These are phyloP conservation scores for Tursiops truncatus DNA, from an alignment of 2,113 vertebrate species.

Conservation along the genomic window DNA sequence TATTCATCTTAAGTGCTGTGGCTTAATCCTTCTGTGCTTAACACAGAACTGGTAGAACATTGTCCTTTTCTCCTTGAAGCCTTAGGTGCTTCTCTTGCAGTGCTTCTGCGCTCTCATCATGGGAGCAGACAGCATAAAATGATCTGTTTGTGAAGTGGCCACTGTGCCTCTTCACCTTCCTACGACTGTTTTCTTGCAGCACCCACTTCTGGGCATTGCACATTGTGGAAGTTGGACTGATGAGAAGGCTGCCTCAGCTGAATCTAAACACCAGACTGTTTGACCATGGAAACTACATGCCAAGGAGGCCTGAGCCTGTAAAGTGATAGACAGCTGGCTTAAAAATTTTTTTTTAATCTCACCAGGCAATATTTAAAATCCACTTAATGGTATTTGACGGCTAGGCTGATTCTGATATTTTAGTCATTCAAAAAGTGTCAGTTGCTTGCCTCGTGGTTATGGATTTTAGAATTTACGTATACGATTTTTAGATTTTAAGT, in stretches of 20 bases:
- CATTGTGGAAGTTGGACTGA: not conserved
- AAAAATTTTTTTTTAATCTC: not conserved
- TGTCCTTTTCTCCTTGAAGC: not conserved
- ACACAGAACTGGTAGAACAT: not conserved
- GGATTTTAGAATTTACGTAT: not conserved
- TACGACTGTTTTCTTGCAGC: not conserved
- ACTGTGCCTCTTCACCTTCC: not conserved
- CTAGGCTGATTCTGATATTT: not conserved
- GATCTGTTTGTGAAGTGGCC: not conserved
- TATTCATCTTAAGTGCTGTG: not conserved
- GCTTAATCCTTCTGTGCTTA: not conserved
- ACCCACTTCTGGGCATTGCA: not conserved
- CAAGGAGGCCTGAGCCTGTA: not conserved
- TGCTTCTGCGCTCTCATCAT: not conserved
- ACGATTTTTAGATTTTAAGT: constrained; percentile 10
- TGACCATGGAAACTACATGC: not conserved
- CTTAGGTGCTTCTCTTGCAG: not conserved
- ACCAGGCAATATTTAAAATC: not conserved
- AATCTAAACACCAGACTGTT: not conserved
- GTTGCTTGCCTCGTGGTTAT: not conserved
- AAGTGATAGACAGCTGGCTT: not conserved
- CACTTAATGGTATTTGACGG: not conserved
- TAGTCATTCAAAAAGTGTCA: not conserved
- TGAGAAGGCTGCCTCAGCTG: not conserved
- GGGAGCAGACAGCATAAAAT: not conserved